Evolutionary conservation across 2,797 vertebrate species (phyloP), one percentile per base, ranked within the genome.

Genomic region (Hafferia zeledoni): DNA sequence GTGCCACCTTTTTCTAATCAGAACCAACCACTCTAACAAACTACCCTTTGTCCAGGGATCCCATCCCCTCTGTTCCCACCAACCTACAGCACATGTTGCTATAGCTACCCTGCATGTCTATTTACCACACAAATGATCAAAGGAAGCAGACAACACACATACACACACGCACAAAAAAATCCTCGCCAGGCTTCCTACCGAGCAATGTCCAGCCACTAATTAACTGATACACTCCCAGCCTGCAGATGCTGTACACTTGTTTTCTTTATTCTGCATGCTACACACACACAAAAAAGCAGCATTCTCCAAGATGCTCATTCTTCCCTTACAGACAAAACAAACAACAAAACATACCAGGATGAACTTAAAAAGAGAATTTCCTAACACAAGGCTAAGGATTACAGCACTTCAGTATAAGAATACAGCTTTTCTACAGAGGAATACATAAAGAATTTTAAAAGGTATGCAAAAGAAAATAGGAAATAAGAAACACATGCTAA

Each of bases 41-140:
- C 98, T 97, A 90, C 82, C 97, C 98, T 98, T 98, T 98, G 98
- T 98, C 98, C 94, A 52, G 72, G 83, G 74, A 95, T 95, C 95
- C 89, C 59, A 79, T 96, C 92, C 76, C 75, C 83, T 93, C 96
- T 95, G 91, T 96, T 97, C 96, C 97, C 97, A 98, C 94, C 97
- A 97, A 97, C 79, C 97, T 97, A 97, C 91, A 96, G 97, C 94
- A 97, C 96, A 96, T 55, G 98, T 98, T 98, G 95, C 98, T 98
- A 98, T 98, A 98, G 98, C 95, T 97, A 99, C 98, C 87, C 95
- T 92, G 96, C 97, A 97, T 92, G 97, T 98, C 97, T 98, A 96
- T 98, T 99, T 98, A 98, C 98, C 98, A 98, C 97, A 98, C 96
- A 97, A 97, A 97, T 96, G 98, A 99, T 99, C 98, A 98, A 98